Base-by-base conservation (phyloP, 2,797 vertebrate genomes). In the Schizopygopsis pylzovi region DNA sequence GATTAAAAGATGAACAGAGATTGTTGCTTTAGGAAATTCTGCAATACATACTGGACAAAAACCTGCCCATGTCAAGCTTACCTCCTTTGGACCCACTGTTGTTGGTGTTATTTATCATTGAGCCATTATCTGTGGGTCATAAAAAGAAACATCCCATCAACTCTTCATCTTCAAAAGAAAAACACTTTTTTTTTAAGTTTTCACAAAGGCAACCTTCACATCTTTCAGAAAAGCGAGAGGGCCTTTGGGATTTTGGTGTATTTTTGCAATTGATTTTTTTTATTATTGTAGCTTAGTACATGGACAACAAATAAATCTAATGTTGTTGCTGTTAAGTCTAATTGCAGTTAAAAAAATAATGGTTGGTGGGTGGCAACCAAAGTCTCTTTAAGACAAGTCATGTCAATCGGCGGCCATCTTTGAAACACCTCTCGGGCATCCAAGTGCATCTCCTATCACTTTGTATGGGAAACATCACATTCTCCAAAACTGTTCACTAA, bases 81-180 rank as follows among this genome's bases (percentile, higher is more conserved):
- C 91, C 83, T 91, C 93, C 96, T 93, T 97, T 96, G 72, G 87
- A 87, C 75, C 86, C 85, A 76, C 63, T 89, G 86, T 89, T 94
- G 73, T 86, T 87, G 33, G 92, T 91, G 78, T 95, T 94, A 82
- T 90, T 92, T 90, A 97, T 97, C 83, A 93, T 89, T 79, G 87
- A 68, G 5, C 77, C 84, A 82, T 92, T 93, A 90, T 93, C 95
- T 96, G 89, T 16, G 43, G 20, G 6, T 83, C 80, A 82, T 59
- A 10, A 81, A 81, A 84, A 45, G 88, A 20, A 59, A 43, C 6
- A n/a, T 49, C 45, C 20, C 39, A 49, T 67, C 79, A 81, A 70
- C 3, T 28, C n/a, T 65, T 22, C 7, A 39, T 52, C 18, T 61
- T 65, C n/a, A 33, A 47, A 65, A 49, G 65, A 33, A 20, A n/a